Base-by-base conservation (phyloP, 2,888 invertebrate species). In the Crocallis elinguaria region DNA sequence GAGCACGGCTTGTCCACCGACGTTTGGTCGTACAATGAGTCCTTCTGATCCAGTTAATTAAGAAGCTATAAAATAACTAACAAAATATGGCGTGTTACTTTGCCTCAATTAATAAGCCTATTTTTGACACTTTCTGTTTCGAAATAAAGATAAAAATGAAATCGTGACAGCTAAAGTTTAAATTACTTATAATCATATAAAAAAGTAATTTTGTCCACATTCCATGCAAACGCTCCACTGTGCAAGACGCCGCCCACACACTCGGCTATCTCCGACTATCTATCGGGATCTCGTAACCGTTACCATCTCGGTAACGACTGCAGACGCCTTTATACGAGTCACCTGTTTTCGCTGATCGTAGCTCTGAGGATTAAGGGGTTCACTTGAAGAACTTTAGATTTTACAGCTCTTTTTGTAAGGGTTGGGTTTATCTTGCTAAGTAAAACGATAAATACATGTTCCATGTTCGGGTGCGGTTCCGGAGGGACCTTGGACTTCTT, bases 291-390 rank as follows among this genome's bases (percentile, higher is more conserved):
- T 21, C 30, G 42, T 49, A 43, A 46, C 42, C 41, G 32, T 42
- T 32, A 48, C 36, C 43, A 49, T 43, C 53, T 16, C 48, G 2
- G 37, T 48, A 49, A 54, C 53, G 53, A 41, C 44, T 51, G 38
- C 37, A 39, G 50, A 45, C 43, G 48, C 41, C 17, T 36, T 29
- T 44, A 37, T 44, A 52, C 46, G 45, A 44, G 48, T 54, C 53
- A 54, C 53, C 53, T 54, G 52, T 46, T 52, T 52, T 46, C 17
- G 53, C 53, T 54, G 43, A 52, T 42, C 46, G 43, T 33, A 42
- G 46, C 53, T 43, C 29, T 23, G 43, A 48, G 53, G 48, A 49
- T 54, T 54, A 49, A 19, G 33, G 52, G 44, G 29, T 17, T 29
- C 36, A 27, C 33, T 44, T 46, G 29, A 38, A 48, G 30, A 33